A percentile compares a stretch with the other conserved stretches of the same genome.
phyloP scores from a whole-genome alignment of 2,113 vertebrate species.

The Elephas maximus region DNA sequence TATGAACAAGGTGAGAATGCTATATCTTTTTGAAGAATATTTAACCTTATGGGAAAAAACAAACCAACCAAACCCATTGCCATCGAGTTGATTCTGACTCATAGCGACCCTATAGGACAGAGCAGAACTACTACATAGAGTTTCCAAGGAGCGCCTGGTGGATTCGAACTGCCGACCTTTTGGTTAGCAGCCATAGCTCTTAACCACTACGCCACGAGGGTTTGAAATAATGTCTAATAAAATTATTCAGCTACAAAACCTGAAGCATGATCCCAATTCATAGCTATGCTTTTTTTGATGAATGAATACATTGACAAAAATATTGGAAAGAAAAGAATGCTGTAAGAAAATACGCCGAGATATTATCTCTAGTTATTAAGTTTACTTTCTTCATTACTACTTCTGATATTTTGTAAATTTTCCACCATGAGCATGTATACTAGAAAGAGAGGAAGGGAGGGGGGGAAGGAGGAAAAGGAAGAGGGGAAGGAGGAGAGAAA shows the following conservation, averaged over 20 bases:
- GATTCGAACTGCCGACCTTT: too few species aligned
- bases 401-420: constrained; percentile 1
- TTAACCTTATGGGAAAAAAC: background rate
- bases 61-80: too few species aligned
- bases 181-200: too few species aligned
- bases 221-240: background rate
- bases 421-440: background rate
- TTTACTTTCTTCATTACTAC: background rate
- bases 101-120: too few species aligned
- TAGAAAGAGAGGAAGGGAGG: background rate
- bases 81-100: too few species aligned
- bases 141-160: too few species aligned
- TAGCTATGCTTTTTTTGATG: constrained; percentile 3
- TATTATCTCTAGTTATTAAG: background rate
- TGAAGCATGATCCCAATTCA: background rate
- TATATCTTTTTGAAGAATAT: constrained; percentile 29
- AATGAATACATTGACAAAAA: constrained; percentile 42
- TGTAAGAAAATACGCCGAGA: background rate
- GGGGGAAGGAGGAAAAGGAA: background rate
- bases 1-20: background rate
- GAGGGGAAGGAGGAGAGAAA: background rate
- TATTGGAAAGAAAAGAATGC: background rate
- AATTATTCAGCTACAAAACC: background rate
- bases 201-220: too few species aligned
- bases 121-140: too few species aligned